Base-by-base conservation (phyloP, 2,797 vertebrate species). In the Gorsachius magnificus region DNA sequence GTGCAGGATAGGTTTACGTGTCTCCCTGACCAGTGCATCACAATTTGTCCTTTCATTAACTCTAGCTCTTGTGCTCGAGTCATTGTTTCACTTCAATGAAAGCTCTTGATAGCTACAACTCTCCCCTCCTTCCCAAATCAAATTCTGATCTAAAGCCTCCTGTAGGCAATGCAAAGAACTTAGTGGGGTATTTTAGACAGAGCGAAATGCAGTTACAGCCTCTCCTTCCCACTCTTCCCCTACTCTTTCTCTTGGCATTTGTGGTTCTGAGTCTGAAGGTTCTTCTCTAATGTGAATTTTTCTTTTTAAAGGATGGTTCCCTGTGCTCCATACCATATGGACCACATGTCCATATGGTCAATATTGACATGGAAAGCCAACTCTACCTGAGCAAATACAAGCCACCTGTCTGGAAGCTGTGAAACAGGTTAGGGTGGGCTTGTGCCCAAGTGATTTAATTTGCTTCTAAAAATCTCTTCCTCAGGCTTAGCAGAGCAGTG, bases 391-490 rank as follows among this genome's bases (percentile, higher is more conserved):
- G 66, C 50, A 54, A 74, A 69, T 87, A 58, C 36, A 75, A 61
- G 16, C 24, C 46, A 50, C 65, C 46, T 88, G 45, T 71, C 50
- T 88, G 45, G 79, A 83, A 86, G 53, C 6, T 61, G 33, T 75
- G 86, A 65, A 81, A 76, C 35, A 87, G 78, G 35, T 63, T 76
- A 57, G 54, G 36, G 11, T 72, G 69, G 25, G 26, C 19, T 87
- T 88, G 36, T 65, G 87, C 83, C 69, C 63, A 86, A 36, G 69
- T 61, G 61, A 86, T 91, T 86, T 65, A 72, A 88, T 91, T 95
- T 91, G 26, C 69, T 83, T 54, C 50, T 86, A 41, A 64, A 94
- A 83, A 72, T 72, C 80, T 90, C 31, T 78, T 94, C n/a, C 33
- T 75, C 60, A n/a, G 72, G 38, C 51, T 75, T 57, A 83, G 29